Evolutionary conservation across 2,888 invertebrate species (phyloP), one percentile per base, ranked within the genome.

Genomic region (Electrophaes corylata): DNA sequence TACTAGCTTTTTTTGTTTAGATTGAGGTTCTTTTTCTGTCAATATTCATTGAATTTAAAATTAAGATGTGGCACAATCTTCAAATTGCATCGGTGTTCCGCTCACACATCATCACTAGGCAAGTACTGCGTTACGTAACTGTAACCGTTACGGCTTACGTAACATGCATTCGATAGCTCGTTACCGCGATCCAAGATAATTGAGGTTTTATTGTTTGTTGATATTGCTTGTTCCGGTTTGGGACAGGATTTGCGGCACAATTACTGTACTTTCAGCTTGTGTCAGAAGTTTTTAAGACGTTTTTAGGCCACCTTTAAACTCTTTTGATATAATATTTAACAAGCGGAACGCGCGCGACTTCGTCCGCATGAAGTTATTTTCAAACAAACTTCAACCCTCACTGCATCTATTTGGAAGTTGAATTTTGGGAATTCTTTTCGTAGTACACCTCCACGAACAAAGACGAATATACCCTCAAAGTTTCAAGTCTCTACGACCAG

Each of bases 71-170:
- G 19, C 11, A 19, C 40, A 40, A 40, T 19, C 40, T 40, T 40
- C 52, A 39, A 60, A 60, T 55, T 48, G 57, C 53, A 35, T 56
- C 50, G 14, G 1, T 18, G 40, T 62, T 65, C 62, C 62, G 65
- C 35, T 60, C 60, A 61, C 62, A 60, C 57, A 65, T 62, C 58
- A 51, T 48, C 56, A 48, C 55, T 58, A 31, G 35, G 35, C 12
- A 35, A 4, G 12, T 33, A 12, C 11, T 29, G 26, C 6, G 39
- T 66, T 61, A 62, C 56, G 51, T 54, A 66, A 66, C 50, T 45
- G 33, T 40, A 44, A 33, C 37, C 47, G 23, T 41, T 48, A 46
- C 51, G 37, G 11, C 29, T 63, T 59, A 54, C 39, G 56, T 31
- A 66, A 66, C 39, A 52, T 39, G 45, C 29, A 35, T 55, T 46